Evolutionary conservation across 2,888 invertebrate species (phyloP).

Genomic region (Lamellibrachia satsuma): DNA sequence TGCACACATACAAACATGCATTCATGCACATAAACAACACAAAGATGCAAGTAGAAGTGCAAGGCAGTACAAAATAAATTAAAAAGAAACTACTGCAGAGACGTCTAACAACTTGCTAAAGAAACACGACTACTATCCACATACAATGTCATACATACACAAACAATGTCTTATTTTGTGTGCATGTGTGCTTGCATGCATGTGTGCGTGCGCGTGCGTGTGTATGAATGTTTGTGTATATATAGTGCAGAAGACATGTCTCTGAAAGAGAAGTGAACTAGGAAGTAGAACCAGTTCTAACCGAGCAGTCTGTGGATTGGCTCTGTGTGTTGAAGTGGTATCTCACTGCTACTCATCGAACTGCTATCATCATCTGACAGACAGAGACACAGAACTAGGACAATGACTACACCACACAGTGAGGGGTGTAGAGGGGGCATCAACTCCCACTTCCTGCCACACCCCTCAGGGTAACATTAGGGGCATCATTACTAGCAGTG

Average conservation of each 20-base stretch:
- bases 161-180: too few species aligned
- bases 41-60: not conserved
- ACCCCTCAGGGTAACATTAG: too few species aligned
- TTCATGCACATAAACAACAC: not conserved
- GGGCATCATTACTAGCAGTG: too few species aligned
- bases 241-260: too few species aligned
- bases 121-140: not conserved
- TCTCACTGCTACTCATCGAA: slow-evolving; percentile 35
- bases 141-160: not conserved
- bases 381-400: slow-evolving; percentile 19
- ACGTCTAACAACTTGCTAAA: not conserved
- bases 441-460: too few species aligned
- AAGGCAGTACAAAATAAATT: not conserved
- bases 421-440: not conserved
- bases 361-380: slow-evolving; percentile 36
- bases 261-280: not conserved
- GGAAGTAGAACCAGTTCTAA: not conserved
- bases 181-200: too few species aligned
- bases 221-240: too few species aligned
- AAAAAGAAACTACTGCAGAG: not conserved
- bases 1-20: not conserved
- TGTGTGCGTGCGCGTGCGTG: too few species aligned
- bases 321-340: slow-evolving; percentile 8
- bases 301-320: not conserved
- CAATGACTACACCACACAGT: not conserved